These are phyloP conservation scores for Agonopterix heracliana DNA, from an alignment of 2,888 invertebrate genomes.

Conservation along the genomic window DNA sequence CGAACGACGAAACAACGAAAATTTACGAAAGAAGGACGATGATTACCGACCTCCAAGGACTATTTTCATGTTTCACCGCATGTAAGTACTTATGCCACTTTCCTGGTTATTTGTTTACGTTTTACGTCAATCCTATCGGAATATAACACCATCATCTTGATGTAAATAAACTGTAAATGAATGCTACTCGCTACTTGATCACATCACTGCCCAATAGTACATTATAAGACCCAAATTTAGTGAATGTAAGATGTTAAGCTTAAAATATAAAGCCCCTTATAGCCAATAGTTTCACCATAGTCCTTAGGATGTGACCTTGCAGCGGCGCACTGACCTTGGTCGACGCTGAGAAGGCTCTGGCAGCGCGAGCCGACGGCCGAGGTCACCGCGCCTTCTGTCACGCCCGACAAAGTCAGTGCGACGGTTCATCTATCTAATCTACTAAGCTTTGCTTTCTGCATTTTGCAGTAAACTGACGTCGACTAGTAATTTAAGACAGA, in stretches of 20 bases:
- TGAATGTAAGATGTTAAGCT: no score
- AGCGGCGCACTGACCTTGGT: slow-evolving; percentile 70
- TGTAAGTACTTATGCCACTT: no score
- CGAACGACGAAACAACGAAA: no score
- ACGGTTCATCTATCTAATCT: slow-evolving; percentile 5
- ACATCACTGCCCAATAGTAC: no score
- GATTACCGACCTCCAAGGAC: no score
- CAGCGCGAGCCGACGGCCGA: slow-evolving; percentile 75
- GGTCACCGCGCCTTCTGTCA: slow-evolving; percentile 28
- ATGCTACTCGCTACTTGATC: background rate
- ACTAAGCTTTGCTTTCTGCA: slow-evolving; percentile 1
- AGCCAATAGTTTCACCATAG: slow-evolving; percentile 3
- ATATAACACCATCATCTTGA: no score
- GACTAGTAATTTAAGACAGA: background rate
- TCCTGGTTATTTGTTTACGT: no score
- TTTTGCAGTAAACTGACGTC: slow-evolving; percentile 16
- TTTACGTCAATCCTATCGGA: no score
- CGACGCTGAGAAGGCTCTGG: slow-evolving; percentile 80
- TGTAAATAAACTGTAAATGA: slow-evolving; percentile 1
- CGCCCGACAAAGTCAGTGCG: slow-evolving; percentile 8
- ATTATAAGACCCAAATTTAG: no score
- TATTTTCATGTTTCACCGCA: no score
- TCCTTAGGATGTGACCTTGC: slow-evolving; percentile 34
- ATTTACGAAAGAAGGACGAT: no score
- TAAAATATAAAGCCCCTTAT: no score